phyloP scores from a whole-genome alignment of 2,797 vertebrate species.

The Scyliorhinus canicula region DNA sequence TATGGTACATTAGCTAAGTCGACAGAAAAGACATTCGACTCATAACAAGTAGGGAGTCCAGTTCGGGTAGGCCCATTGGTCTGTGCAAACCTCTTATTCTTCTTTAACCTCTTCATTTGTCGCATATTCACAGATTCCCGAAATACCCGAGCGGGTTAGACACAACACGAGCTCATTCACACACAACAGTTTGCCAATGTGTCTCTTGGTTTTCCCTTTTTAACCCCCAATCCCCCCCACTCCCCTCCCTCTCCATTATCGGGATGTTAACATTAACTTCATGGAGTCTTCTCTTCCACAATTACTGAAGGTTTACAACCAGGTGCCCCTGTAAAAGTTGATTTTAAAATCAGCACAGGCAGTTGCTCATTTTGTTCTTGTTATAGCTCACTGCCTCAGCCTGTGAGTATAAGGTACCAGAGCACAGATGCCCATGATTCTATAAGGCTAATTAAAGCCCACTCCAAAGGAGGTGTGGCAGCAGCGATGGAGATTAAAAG shows the following conservation, averaged over 20 bases:
- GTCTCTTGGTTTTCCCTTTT: background rate
- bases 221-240: background rate
- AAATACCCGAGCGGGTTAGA: too few relatives aligned
- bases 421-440: too few relatives aligned
- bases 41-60: background rate
- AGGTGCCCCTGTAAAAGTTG: too few relatives aligned
- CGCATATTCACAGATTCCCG: background rate
- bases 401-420: background rate
- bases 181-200: background rate
- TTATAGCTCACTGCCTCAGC: too few relatives aligned
- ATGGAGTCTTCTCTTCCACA: background rate
- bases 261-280: background rate
- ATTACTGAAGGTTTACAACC: background rate
- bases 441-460: too few relatives aligned
- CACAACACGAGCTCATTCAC: background rate
- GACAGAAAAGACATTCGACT: background rate
- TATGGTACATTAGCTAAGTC: background rate
- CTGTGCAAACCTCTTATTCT: background rate
- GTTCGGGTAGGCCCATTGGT: background rate
- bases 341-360: too few relatives aligned
- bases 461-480: too few relatives aligned
- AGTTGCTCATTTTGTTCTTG: too few relatives aligned
- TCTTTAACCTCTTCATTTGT: background rate
- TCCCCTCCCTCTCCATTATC: background rate
- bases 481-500: too few relatives aligned